Conservation (phyloP, 1,140 invertebrate species). For the Dreissena rostriformis region DNA sequence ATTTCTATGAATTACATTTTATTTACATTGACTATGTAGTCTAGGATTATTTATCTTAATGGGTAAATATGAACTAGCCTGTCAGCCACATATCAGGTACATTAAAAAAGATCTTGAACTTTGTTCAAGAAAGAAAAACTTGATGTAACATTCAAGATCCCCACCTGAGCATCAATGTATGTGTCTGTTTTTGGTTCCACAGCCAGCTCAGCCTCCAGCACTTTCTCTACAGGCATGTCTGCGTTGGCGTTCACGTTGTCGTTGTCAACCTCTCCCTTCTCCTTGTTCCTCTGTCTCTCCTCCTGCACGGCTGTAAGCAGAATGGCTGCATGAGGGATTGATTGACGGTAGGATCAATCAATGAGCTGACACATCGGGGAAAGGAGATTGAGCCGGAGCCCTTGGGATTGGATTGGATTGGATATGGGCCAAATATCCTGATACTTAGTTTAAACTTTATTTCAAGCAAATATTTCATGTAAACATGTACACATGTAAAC, state of each 20-base stretch:
- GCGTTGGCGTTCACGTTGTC: slow-evolving; percentile 86
- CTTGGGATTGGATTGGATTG: background rate
- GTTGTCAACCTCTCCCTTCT: slow-evolving; percentile 89
- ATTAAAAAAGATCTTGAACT: background rate
- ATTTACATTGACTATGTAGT: too few species aligned
- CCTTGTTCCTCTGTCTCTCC: slow-evolving; percentile 91
- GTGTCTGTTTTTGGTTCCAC: slow-evolving; percentile 86
- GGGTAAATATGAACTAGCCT: too few species aligned
- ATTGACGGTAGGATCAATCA: background rate
- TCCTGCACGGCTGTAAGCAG: slow-evolving; percentile 85
- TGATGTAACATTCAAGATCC: background rate
- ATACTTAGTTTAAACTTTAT: too few species aligned
- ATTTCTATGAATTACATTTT: too few species aligned
- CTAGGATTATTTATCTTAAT: too few species aligned
- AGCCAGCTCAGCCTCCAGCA: slow-evolving; percentile 91
- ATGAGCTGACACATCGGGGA: background rate
- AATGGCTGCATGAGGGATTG: background rate
- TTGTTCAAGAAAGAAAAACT: too few species aligned
- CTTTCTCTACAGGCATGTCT: slow-evolving; percentile 91
- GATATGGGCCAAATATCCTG: background rate
- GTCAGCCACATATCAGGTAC: too few species aligned
- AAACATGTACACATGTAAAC: too few species aligned
- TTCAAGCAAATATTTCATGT: too few species aligned
- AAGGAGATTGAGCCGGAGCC: background rate
- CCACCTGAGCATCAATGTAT: slow-evolving; percentile 79